phyloP scores from a whole-genome alignment of 2,888 invertebrate species.

The Drosophila trichaetosa region DNA sequence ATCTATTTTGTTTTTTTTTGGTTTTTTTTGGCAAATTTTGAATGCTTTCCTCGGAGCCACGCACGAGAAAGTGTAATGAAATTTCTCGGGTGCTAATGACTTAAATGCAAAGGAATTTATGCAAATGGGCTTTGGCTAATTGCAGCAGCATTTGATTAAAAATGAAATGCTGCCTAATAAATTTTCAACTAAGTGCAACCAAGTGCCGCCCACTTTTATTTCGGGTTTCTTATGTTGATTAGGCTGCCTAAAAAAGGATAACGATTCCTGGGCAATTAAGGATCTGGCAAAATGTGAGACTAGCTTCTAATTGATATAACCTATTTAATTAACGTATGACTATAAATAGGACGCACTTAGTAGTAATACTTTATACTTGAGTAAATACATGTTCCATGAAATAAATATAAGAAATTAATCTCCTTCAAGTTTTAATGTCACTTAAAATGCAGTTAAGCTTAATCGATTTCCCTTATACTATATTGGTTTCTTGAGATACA shows the following conservation, averaged over 20 bases:
- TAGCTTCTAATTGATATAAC: not conserved
- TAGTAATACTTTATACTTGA: not conserved
- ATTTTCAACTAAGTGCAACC: slow-evolving; percentile 27
- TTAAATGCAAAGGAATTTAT: slow-evolving; percentile 75
- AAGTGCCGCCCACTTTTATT: not conserved
- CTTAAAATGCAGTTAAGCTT: not conserved
- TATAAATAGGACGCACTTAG: not conserved
- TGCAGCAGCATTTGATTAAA: slow-evolving; percentile 67
- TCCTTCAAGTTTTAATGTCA: not conserved
- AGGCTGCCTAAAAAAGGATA: not conserved
- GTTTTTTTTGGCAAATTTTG: slow-evolving; percentile 46
- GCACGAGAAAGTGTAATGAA: slow-evolving; percentile 72
- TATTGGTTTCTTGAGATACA: not conserved
- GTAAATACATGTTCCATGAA: not conserved
- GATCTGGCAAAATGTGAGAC: not conserved
- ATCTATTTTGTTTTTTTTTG: slow-evolving; percentile 20
- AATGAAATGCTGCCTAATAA: slow-evolving; percentile 39
- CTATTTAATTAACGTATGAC: not conserved
- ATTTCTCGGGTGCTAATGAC: slow-evolving; percentile 70
- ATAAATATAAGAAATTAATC: not conserved
- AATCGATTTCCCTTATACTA: not conserved
- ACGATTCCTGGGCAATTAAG: not conserved
- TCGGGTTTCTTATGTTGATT: not conserved
- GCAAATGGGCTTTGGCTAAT: slow-evolving; percentile 60
- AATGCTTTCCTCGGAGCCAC: slow-evolving; percentile 46